Percentiles rank a stretch among this genome's conserved stretches.
phyloP scores from a whole-genome alignment of 2,888 invertebrate species.

The Spicauda simplicius region DNA sequence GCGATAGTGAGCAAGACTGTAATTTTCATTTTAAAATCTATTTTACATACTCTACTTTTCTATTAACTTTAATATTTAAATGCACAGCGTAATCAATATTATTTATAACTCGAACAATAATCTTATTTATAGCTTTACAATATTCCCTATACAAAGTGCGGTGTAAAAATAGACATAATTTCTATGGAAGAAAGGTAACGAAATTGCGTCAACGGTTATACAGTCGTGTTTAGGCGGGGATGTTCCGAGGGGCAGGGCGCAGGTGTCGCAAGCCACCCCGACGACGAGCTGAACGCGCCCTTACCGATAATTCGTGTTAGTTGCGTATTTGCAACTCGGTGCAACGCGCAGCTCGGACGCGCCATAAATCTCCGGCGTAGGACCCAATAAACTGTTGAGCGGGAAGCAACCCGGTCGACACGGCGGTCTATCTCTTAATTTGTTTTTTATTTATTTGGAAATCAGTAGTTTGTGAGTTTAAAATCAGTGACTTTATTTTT shows the following conservation, averaged over 20 bases:
- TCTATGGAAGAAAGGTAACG: neutral
- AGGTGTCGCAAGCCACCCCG: constrained; percentile 5
- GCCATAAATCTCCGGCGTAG: neutral
- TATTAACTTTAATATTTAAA: too few relatives aligned
- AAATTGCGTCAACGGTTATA: neutral
- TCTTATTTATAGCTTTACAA: too few relatives aligned
- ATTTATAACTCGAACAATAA: too few relatives aligned
- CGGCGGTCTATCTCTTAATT: neutral
- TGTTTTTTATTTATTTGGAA: constrained; percentile 1
- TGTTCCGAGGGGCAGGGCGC: constrained; percentile 10
- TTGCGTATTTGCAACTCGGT: constrained; percentile 34
- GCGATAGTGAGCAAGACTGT: too few relatives aligned
- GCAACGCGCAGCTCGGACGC: constrained; percentile 21
- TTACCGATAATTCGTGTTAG: constrained; percentile 36
- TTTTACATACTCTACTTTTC: too few relatives aligned
- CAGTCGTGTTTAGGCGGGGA: neutral
- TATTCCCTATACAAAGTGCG: too few relatives aligned
- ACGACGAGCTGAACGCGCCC: constrained; percentile 26
- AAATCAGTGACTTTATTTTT: constrained; percentile 12
- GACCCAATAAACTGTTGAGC: constrained; percentile 10
- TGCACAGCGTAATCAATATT: too few relatives aligned
- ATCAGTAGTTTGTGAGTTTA: constrained; percentile 13
- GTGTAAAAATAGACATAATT: neutral
- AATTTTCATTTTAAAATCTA: too few relatives aligned
- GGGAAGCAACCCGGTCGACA: neutral